Evolutionary conservation across 2,797 vertebrate species (phyloP).

Genomic region (Tenualosa thibaudeaui): DNA sequence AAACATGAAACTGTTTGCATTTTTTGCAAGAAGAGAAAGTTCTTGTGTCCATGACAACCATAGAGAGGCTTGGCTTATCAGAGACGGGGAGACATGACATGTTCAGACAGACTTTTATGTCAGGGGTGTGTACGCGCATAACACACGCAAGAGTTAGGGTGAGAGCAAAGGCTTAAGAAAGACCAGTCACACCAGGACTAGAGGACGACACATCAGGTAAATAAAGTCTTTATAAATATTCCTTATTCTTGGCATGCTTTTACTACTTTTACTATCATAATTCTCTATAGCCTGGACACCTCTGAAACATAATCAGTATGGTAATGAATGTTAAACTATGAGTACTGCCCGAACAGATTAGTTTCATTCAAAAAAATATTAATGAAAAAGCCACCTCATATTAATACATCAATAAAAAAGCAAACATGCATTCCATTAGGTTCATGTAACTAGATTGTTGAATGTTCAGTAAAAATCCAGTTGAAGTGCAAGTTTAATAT

Average conservation of each 20-base stretch:
- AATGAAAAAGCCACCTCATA: background rate
- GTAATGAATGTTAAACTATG: background rate
- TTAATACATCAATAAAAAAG: background rate
- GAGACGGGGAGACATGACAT: background rate
- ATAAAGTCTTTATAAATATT: background rate
- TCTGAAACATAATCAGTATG: background rate
- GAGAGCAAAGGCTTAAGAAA: background rate
- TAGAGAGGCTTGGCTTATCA: background rate
- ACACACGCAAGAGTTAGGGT: background rate
- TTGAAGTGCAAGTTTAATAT: slow-evolving; percentile 33
- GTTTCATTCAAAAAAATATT: background rate
- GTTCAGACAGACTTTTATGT: background rate
- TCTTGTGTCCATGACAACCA: background rate
- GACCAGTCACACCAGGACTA: background rate
- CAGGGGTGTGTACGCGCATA: background rate
- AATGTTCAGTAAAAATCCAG: background rate
- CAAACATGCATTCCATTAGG: background rate
- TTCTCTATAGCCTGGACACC: background rate
- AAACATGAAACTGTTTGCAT: background rate
- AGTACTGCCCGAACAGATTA: background rate
- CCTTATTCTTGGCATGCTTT: background rate
- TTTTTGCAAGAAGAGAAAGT: background rate
- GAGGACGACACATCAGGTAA: background rate
- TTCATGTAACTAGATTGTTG: background rate
- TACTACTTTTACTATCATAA: background rate